Evolutionary conservation across 2,113 vertebrate species (phyloP).

Genomic region (Morone saxatilis): DNA sequence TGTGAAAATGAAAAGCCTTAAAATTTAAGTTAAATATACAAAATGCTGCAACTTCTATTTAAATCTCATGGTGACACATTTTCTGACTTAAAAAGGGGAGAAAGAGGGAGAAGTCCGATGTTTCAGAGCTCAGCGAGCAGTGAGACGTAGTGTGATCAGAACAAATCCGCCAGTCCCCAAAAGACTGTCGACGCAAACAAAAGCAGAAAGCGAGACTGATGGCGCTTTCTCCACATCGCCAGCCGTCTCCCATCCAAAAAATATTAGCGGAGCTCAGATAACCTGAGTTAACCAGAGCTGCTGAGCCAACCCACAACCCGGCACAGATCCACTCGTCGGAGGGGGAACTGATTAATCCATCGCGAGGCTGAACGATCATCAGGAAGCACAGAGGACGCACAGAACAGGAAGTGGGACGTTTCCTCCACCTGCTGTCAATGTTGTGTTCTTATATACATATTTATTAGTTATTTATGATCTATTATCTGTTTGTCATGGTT

Average conservation of each 20-base stretch:
- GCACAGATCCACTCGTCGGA: not conserved
- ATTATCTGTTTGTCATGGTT: not conserved
- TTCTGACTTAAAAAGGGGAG: too few relatives aligned
- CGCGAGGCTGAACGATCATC: not conserved
- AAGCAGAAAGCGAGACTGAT: not conserved
- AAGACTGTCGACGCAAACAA: not conserved
- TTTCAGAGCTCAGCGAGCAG: not conserved
- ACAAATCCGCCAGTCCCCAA: not conserved
- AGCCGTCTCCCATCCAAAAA: constrained; percentile 5
- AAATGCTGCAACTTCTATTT: too few relatives aligned
- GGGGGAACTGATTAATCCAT: not conserved
- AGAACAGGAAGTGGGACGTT: not conserved
- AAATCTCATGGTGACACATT: too few relatives aligned
- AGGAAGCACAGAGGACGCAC: not conserved
- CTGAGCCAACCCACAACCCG: constrained; percentile 10
- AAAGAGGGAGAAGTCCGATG: not conserved
- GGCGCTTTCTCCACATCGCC: not conserved
- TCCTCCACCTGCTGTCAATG: not conserved
- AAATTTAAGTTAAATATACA: too few relatives aligned
- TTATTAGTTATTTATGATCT: too few relatives aligned
- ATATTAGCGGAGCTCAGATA: constrained; percentile 13
- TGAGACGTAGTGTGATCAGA: not conserved
- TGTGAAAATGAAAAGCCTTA: too few relatives aligned
- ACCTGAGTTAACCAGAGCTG: not conserved
- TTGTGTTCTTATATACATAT: not conserved